Base-by-base conservation (phyloP, 2,113 vertebrate species). In the Microtus oregoni region DNA sequence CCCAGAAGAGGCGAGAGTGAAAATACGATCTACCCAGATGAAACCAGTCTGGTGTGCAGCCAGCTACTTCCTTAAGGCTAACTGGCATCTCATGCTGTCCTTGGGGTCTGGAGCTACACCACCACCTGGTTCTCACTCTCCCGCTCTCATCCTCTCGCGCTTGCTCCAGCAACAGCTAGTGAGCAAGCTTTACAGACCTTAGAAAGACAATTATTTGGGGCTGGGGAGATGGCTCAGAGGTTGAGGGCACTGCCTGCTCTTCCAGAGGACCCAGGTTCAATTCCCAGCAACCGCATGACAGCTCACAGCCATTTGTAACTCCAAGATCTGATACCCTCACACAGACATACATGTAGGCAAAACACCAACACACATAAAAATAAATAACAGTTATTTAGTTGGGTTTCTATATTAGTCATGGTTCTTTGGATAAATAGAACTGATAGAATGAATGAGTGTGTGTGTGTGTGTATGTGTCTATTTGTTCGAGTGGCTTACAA, bases 51-150 rank as follows among this genome's bases (percentile, higher is more conserved):
- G 15, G 14, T 68, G 44, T 78, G 85, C 81, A 91, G 73, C 52
- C 68, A 94, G 77, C 63, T 89, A 79, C 30, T 96, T 97, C 86
- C 86, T 95, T 83, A 44, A 44, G 32, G 88, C 32, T 94, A 75
- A 95, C 28, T 89, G 47, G 52, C 7, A 28, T 78, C 91, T 92
- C 10, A 50, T 47, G 8, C 30, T 92, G 26, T 88, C 78, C 72
- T 63, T 41, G 30, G 32, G 77, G 3, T 65, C 70, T 81, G 2
- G 67, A 73, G 90, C 10, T 35, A 6, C 17, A 11, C 8, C 8
- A 28, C 38, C n/a, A 3, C n/a, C 9, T 85, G 3, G 8, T 35
- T 14, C 15, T 55, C 7, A 11, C 38, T 32, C 17, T 24, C 19
- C 22, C 50, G 0, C 1, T 20, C 30, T 35, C 47, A 11, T 35